A percentile compares a stretch with the other conserved stretches of the same genome.
Evolutionary conservation across 92 coral and sea anemone species (phyloP).

Genomic region (Bergia sp.): DNA sequence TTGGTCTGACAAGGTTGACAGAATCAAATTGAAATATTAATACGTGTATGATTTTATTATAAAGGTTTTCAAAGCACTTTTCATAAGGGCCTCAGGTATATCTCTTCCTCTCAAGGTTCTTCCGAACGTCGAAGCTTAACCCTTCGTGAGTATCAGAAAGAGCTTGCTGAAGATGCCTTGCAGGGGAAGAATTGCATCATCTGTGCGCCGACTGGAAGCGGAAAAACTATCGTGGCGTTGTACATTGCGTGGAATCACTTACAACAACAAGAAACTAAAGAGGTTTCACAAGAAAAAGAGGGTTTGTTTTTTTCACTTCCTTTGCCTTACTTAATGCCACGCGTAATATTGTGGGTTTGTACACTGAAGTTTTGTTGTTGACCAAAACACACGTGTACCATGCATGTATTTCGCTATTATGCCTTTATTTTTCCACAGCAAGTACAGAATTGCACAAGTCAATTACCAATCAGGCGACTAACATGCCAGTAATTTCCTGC

Average conservation of each 20-base stretch:
- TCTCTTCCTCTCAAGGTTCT: not conserved
- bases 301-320: not conserved
- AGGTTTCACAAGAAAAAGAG: not conserved
- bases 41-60: not conserved
- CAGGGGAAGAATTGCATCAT: slow-evolving; percentile 76
- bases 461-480: too few species aligned
- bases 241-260: slow-evolving; percentile 63
- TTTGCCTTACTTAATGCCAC: not conserved
- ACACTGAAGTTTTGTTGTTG: not conserved
- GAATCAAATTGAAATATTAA: not conserved
- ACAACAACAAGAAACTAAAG: slow-evolving; percentile 26
- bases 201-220: slow-evolving; percentile 83
- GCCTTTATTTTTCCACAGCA: too few species aligned
- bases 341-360: not conserved
- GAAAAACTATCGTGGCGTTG: slow-evolving; percentile 82
- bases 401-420: too few species aligned
- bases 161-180: slow-evolving; percentile 65
- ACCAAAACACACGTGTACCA: too few species aligned
- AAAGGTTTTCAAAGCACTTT: not conserved
- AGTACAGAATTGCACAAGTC: too few species aligned
- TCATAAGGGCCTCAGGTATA: not conserved
- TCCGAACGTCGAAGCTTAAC: not conserved
- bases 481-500: too few species aligned
- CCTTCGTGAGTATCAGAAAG: slow-evolving; percentile 64
- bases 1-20: not conserved